Evolutionary conservation across 2,888 invertebrate species (phyloP).

Genomic region (Patella pellucida): DNA sequence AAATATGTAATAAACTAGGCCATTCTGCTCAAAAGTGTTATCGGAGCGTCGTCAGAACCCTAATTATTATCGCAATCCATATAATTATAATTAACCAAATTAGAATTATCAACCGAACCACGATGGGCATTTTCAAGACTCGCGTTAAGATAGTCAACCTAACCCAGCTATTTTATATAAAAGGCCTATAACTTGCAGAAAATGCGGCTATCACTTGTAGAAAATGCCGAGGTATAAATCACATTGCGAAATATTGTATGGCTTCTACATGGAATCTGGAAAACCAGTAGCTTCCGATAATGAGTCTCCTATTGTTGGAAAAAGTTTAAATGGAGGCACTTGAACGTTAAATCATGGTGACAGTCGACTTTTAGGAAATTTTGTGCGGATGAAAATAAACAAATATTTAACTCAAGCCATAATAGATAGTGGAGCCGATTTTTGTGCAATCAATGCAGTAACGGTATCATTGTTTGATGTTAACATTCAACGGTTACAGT

Average conservation of each 20-base stretch:
- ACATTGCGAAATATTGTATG: neutral
- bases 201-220: neutral
- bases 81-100: too few relatives aligned
- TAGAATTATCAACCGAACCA: too few relatives aligned
- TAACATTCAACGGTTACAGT: neutral
- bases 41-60: too few relatives aligned
- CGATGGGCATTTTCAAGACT: too few relatives aligned
- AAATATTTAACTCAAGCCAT: constrained; percentile 6
- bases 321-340: neutral
- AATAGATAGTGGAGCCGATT: constrained; percentile 13
- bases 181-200: neutral
- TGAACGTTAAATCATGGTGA: neutral
- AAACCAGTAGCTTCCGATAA: neutral
- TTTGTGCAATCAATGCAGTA: constrained; percentile 4
- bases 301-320: constrained; percentile 4
- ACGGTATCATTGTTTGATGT: neutral
- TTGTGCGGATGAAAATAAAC: neutral
- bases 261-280: neutral
- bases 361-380: neutral
- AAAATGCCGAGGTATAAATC: neutral
- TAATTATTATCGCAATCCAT: too few relatives aligned
- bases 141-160: too few relatives aligned
- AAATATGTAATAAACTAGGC: too few relatives aligned
- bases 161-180: neutral
- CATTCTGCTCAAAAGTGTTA: too few relatives aligned